Evolutionary conservation across 1,140 invertebrate genomes (phyloP), one percentile per base, ranked within the genome.

Genomic region (Bombyx mandarina): DNA sequence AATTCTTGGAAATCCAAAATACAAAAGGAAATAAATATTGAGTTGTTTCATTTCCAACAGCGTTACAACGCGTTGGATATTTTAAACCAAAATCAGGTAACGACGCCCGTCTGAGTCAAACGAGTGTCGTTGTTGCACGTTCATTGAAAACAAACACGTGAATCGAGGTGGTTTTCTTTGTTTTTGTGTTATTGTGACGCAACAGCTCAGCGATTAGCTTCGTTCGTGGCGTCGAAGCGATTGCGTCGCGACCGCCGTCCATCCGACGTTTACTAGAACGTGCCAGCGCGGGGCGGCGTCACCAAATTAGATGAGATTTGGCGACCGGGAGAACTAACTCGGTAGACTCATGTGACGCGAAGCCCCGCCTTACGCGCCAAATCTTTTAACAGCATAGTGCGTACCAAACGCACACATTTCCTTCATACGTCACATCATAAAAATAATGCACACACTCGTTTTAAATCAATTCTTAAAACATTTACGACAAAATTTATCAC

Each of bases 291-390:
- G 49, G 49, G 48, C 56, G 35, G 59, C 69, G 82, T 85, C 82
- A 85, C 82, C 78, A 81, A 82, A 79, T 82, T 85, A 82, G 82
- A 82, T 66, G 74, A 75, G 77, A 77, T 72, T 44, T 56, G 55
- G 57, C 54, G 55, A 48, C 61, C 56, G 61, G 61, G 59, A 35
- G 26, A 60, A 57, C 58, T 62, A 35, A 61, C 62, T 64, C 54
- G 50, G 57, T 52, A 58, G 61, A 68, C 65, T 72, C 73, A 74
- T 76, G 69, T 84, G 81, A 84, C 78, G 79, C 70, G 66, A 61
- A 53, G 66, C 81, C 75, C 77, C 79, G 79, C 81, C 79, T 69
- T 54, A 12, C 35, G 6, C 50, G 45, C 50, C 4, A 5, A 35
- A 3, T 35, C 26, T 35, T 5, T 35, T 35, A 35, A 2, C 26